Percentiles rank a stretch among this genome's conserved stretches.
phyloP scores from a whole-genome alignment of 2,888 invertebrate genomes.

The Bellardia pandia region DNA sequence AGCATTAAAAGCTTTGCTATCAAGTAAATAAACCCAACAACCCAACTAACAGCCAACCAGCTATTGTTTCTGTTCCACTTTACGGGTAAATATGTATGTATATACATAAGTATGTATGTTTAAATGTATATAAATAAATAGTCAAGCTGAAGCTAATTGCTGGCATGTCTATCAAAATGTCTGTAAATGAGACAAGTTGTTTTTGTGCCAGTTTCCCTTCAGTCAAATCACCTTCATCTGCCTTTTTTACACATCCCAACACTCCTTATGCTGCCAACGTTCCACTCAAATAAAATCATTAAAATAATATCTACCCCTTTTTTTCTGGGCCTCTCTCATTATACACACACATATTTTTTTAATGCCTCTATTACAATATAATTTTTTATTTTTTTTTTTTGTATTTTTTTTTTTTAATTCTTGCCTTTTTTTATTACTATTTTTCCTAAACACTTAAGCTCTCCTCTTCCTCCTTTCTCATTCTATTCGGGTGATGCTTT shows the following conservation, averaged over 20 bases:
- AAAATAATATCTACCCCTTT: conserved; percentile 39
- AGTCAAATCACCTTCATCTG: conserved; percentile 18
- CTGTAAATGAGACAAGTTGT: conserved; percentile 57
- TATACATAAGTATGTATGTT: too few species aligned
- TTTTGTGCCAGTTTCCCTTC: conserved; percentile 13
- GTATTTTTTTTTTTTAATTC: not conserved
- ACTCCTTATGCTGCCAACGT: conserved; percentile 4
- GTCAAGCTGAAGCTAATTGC: conserved; percentile 61
- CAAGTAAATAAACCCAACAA: conserved; percentile 2
- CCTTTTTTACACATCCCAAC: not conserved
- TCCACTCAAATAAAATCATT: conserved; percentile 30
- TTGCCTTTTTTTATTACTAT: conserved; percentile 54
- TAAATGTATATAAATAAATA: not conserved
- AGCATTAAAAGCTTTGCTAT: conserved; percentile 39
- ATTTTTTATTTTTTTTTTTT: not conserved
- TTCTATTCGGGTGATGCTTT: conserved; percentile 42
- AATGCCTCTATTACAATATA: conserved; percentile 40
- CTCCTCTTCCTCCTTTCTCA: not conserved
- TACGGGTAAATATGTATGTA: not conserved
- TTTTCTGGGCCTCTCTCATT: not conserved
- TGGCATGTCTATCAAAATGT: conserved; percentile 59
- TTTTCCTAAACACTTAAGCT: conserved; percentile 53
- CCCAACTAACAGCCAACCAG: conserved; percentile 1
- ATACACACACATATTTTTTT: conserved; percentile 24
- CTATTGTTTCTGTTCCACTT: conserved; percentile 39